Base-by-base conservation (phyloP, 2,888 invertebrate species). In the Eupithecia tripunctaria region DNA sequence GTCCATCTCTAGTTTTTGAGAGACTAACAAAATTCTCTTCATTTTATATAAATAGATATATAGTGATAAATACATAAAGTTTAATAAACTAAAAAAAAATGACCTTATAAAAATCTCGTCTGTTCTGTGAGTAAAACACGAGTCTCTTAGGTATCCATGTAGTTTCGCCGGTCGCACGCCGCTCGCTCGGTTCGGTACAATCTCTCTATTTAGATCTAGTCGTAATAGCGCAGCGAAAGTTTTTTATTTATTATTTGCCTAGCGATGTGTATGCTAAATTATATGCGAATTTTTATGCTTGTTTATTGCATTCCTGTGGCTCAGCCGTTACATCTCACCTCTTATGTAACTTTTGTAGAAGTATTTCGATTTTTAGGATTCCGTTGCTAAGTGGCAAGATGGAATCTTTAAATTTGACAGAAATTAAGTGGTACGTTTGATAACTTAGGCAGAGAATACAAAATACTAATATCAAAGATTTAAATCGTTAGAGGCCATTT, bases 201-300 rank as follows among this genome's bases (percentile, higher is more conserved):
- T 56, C 56, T 56, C 56, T 56, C n/a, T 56, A 56, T 21, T 56
- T 72, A 73, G 69, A 72, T 77, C 77, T 78, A 74, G 78, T 76
- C 82, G 68, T 74, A 56, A 73, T 73, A 70, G 75, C 74, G 56
- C 62, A 78, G 90, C 89, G 86, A 87, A 86, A 87, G 86, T 85
- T 79, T 83, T 81, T 82, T 83, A 81, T 85, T 84, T 69, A 81
- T 84, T 77, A 80, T 81, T 80, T 85, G 89, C 90, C 84, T 76
- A 82, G 91, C 91, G 88, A 90, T 89, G 85, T 82, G 80, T 79
- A 78, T 80, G 86, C 86, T 84, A 84, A 78, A 75, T 76, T 68
- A 64, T 75, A 72, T 71, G 78, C 78, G 76, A 75, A 72, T 74
- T 32, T 65, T 74, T 38, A 63, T 66, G 69, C 72, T 64, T 70